These are phyloP conservation scores for Spodoptera litura DNA, from an alignment of 1,140 invertebrate genomes.

Conservation along the genomic window DNA sequence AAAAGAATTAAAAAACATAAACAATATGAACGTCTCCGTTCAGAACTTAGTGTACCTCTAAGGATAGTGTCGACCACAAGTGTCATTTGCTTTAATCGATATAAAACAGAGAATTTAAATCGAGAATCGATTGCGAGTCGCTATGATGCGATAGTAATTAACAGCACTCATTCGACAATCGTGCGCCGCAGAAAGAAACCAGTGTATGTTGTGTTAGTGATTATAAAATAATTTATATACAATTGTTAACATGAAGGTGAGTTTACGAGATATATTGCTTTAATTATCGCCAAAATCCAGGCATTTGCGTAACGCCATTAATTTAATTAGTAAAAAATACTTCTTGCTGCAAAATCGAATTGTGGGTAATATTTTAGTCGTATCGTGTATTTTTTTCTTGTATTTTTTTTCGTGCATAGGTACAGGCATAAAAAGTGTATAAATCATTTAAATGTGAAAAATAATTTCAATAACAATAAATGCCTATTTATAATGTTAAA, in stretches of 20 bases:
- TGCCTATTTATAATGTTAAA: too few relatives aligned
- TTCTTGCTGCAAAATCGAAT: background rate
- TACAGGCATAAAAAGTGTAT: background rate
- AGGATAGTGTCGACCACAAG: background rate
- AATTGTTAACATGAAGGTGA: conserved; percentile 36
- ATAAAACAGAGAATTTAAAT: conserved; percentile 19
- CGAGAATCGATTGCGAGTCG: conserved; percentile 31
- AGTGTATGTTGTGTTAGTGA: conserved; percentile 34
- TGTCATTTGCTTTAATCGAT: conserved; percentile 16
- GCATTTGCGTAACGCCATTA: background rate
- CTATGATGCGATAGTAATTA: conserved; percentile 29
- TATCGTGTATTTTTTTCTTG: background rate
- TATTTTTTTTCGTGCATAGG: background rate
- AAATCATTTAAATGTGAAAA: background rate
- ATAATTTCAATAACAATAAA: background rate
- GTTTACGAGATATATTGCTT: background rate
- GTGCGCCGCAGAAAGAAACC: conserved; percentile 27
- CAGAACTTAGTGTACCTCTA: background rate
- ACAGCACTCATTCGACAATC: conserved; percentile 39
- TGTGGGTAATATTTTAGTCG: background rate
- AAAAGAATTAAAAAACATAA: too few relatives aligned
- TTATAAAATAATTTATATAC: conserved; percentile 4
- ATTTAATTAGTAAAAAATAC: background rate
- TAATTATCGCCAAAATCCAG: background rate
- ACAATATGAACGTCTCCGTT: too few relatives aligned